These are phyloP conservation scores for Aplysina aerophoba DNA, from an alignment of 37 sponge, comb jelly and placozoan species.

Conservation along the genomic window DNA sequence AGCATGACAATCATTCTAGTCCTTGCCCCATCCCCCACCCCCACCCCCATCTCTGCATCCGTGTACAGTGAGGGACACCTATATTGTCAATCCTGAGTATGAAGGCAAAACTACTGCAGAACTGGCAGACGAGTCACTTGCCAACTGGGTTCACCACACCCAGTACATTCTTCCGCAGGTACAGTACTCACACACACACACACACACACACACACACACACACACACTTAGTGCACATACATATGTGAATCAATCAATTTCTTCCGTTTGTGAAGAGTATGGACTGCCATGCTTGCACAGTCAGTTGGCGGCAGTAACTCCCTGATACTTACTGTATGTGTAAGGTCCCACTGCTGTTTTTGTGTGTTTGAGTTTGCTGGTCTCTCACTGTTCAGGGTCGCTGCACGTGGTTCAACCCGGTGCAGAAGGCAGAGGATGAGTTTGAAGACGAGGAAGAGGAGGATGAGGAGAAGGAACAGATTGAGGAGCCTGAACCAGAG, in stretches of 20 bases:
- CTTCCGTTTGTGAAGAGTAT: too few relatives aligned
- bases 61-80: conserved; percentile 36
- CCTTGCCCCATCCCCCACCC: not conserved
- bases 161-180: conserved; percentile 95
- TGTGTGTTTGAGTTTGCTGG: not conserved
- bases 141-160: conserved; percentile 93
- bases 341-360: too few relatives aligned
- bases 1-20: too few relatives aligned
- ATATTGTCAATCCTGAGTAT: conserved; percentile 85
- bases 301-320: too few relatives aligned
- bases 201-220: conserved; percentile 30
- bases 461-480: conserved; percentile 90
- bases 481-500: conserved; percentile 95
- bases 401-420: conserved; percentile 97
- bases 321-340: too few relatives aligned
- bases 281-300: too few relatives aligned
- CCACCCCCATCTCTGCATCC: not conserved
- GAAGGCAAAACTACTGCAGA: conserved; percentile 76
- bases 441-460: conserved; percentile 96
- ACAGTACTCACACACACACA: not conserved
- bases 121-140: conserved; percentile 78
- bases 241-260: too few relatives aligned
- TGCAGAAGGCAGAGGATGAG: conserved; percentile 94
- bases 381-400: conserved; percentile 76
- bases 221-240: not conserved